Evolutionary conservation across 1,140 invertebrate species (phyloP).

Genomic region (Caenorhabditis brenneri): DNA sequence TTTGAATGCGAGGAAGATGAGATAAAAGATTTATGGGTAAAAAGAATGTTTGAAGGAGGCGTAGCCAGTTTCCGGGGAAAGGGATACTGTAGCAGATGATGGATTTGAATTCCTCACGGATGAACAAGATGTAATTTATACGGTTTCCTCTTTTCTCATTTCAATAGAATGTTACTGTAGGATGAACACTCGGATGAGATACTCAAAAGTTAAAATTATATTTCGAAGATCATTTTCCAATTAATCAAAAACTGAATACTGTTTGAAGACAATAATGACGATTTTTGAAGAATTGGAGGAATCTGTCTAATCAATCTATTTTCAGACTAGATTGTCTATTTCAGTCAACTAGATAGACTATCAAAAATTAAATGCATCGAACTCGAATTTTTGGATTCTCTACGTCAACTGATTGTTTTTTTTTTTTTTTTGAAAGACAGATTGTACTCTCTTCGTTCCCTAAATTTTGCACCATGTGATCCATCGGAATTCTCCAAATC

Average conservation of each 20-base stretch:
- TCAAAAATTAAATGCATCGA: not conserved
- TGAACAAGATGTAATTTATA: not conserved
- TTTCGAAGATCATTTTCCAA: not conserved
- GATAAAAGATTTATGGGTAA: not conserved
- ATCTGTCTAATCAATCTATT: not conserved
- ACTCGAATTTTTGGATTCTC: not conserved
- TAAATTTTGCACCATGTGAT: conserved; percentile 8
- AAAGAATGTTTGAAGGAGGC: not conserved
- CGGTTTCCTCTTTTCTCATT: no score
- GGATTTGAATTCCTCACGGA: not conserved
- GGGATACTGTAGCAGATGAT: not conserved
- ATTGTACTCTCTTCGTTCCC: not conserved
- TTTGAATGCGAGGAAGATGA: not conserved
- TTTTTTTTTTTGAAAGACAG: not conserved
- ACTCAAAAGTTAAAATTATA: not conserved
- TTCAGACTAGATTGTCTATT: not conserved
- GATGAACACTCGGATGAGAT: no score
- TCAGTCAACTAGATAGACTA: not conserved
- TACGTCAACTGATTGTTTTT: not conserved
- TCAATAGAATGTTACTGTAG: no score
- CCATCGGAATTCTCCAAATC: not conserved
- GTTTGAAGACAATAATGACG: not conserved
- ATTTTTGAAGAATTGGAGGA: not conserved
- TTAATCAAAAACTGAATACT: not conserved
- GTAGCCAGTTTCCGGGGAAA: conserved; percentile 1